Percentiles rank a stretch among this genome's conserved stretches.
Evolutionary conservation across 2,888 invertebrate genomes (phyloP).

Genomic region (Synergus laeviventris): DNA sequence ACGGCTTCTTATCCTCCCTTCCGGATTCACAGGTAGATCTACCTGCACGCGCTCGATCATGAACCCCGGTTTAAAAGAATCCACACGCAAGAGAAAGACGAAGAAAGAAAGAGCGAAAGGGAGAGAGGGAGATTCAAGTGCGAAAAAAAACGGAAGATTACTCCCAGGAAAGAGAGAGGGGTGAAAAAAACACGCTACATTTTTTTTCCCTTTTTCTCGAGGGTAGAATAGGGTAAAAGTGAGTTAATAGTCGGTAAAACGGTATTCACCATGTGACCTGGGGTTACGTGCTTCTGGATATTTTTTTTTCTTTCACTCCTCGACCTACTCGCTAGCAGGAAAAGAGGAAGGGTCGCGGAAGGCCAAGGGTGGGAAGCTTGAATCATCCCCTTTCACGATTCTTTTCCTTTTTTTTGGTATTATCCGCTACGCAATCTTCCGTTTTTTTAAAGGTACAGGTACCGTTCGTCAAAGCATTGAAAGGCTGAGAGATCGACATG

Average conservation of each 20-base stretch:
- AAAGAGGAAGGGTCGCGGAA: conserved; percentile 39
- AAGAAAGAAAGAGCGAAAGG: conserved; percentile 49
- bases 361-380: conserved; percentile 22
- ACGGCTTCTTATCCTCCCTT: conserved; percentile 46
- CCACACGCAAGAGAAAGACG: conserved; percentile 44
- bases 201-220: conserved; percentile 52
- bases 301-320: conserved; percentile 51
- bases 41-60: conserved; percentile 52
- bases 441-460: conserved; percentile 38
- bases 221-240: conserved; percentile 72
- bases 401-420: conserved; percentile 48
- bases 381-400: conserved; percentile 43
- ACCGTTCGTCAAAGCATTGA: conserved; percentile 29
- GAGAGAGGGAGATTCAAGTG: conserved; percentile 44
- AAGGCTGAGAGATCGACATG: conserved; percentile 11
- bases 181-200: conserved; percentile 62
- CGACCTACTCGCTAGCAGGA: conserved; percentile 42
- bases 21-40: conserved; percentile 52
- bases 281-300: conserved; percentile 57
- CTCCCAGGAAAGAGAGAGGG: conserved; percentile 48
- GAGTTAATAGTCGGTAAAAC: conserved; percentile 77
- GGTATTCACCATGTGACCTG: conserved; percentile 74
- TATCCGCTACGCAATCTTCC: conserved; percentile 41
- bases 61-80: conserved; percentile 54
- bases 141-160: conserved; percentile 53